Evolutionary conservation across 2,113 vertebrate species (phyloP).

Genomic region (Casuarius casuarius): DNA sequence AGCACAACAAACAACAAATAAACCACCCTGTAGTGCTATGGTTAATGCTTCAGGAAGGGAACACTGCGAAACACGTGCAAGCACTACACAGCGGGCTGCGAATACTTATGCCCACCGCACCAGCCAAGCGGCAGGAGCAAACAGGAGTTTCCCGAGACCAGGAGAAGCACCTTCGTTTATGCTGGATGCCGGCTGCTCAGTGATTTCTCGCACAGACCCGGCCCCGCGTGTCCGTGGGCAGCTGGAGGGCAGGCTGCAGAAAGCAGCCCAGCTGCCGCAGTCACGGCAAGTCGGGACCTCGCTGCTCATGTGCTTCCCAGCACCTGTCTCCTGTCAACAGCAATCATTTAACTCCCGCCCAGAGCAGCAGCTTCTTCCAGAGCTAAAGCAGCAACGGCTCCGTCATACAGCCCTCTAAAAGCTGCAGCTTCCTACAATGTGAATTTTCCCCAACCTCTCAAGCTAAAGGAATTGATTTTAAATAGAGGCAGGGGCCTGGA

Average conservation of each 20-base stretch:
- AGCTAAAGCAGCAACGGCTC: too few species aligned
- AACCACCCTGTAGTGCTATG: not conserved
- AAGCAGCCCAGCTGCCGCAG: not conserved
- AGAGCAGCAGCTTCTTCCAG: not conserved
- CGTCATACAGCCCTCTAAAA: not conserved
- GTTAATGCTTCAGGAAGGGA: not conserved
- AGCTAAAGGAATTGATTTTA: not conserved
- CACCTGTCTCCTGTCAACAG: not conserved
- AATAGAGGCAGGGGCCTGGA: too few species aligned
- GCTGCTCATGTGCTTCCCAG: not conserved
- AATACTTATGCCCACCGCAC: rapidly evolving
- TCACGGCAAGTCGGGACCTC: not conserved
- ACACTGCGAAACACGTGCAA: rapidly evolving
- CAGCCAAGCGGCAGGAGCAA: rapidly evolving
- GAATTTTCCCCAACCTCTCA: not conserved
- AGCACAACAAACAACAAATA: not conserved
- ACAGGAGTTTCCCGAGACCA: rapidly evolving
- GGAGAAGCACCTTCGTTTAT: too few species aligned
- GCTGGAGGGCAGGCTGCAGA: not conserved
- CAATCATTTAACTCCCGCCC: not conserved
- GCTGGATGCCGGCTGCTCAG: rapidly evolving
- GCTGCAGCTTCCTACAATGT: not conserved
- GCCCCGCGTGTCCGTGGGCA: too few species aligned
- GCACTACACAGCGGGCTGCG: rapidly evolving
- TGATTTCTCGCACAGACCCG: rapidly evolving